Evolutionary conservation across 2,113 vertebrate species (phyloP), one percentile per base, ranked within the genome.

Genomic region (Gallinago media): DNA sequence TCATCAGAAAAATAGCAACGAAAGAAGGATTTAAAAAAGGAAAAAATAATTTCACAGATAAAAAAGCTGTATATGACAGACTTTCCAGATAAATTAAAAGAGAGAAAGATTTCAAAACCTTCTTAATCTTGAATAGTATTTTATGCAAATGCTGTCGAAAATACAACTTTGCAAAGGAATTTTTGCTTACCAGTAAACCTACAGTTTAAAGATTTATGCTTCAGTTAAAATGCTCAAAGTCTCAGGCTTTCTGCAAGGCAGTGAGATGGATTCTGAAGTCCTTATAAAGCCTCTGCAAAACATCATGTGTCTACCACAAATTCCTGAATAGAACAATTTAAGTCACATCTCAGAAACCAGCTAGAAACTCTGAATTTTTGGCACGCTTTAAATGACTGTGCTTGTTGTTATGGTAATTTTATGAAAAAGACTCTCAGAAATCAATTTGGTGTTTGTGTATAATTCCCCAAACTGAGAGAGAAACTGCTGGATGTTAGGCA

Each of bases 351-450:
- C 63, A 77, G 75, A 88, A 77, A 89, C 15, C 74, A 91, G 47
- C 65, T 82, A 62, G 65, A 77, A 94, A 85, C 68, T 88, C 77
- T 46, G 70, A 26, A 75, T 68, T 92, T 95, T 91, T 85, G 61
- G 73, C 89, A 67, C 1, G 5, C 58, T 85, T 72, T 32, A 62
- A 89, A 72, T 29, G 52, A 21, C 56, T 50, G 42, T 34, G 61
- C 66, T 89, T 68, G 90, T 91, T 87, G 94, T 94, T 96, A 88
- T 88, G 90, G 74, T 79, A 95, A 94, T 95, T 85, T 67, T 13
- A 7, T 20, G 62, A 52, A 75, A 95, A 65, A 82, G 50, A 68
- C 40, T 44, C 49, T 72, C 88, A 38, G 77, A 93, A 93, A 93
- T 93, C 70, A 65, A 67, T 82, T 96, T 95, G 54, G 55, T 92